phyloP scores from a whole-genome alignment of 2,797 vertebrate species.

The Gorsachius magnificus region DNA sequence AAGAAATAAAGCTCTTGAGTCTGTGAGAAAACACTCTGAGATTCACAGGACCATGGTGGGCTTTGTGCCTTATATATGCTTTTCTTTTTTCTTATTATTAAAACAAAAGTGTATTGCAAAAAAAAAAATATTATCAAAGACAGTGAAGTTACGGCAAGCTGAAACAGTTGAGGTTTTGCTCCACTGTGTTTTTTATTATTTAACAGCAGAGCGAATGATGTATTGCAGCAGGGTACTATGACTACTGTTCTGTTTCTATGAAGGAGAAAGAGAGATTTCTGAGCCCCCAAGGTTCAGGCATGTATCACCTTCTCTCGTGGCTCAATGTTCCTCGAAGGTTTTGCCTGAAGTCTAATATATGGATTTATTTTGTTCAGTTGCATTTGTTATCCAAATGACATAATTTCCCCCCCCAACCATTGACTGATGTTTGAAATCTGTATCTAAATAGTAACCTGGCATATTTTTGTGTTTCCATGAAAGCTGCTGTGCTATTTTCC shows the following conservation, averaged over 20 bases:
- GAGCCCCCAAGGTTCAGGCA: background rate
- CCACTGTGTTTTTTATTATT: background rate
- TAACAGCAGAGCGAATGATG: background rate
- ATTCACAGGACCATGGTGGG: background rate
- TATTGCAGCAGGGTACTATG: background rate
- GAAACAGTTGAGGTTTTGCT: background rate
- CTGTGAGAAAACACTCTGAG: background rate
- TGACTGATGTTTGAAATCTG: background rate
- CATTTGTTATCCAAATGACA: background rate
- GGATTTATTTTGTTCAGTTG: background rate
- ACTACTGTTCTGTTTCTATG: background rate
- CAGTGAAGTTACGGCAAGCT: background rate
- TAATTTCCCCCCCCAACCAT: accelerated
- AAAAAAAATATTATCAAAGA: background rate
- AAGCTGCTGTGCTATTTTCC: background rate
- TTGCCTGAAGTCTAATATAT: background rate
- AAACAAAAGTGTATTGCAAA: background rate
- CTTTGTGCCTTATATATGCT: background rate
- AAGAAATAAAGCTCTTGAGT: background rate
- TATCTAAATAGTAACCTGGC: background rate
- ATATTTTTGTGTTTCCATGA: background rate
- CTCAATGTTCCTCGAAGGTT: background rate
- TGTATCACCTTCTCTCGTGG: background rate
- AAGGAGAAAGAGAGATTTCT: background rate
- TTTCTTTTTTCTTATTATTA: background rate